Evolutionary conservation across 1,140 invertebrate species (phyloP).

Genomic region (Adelges cooleyi): DNA sequence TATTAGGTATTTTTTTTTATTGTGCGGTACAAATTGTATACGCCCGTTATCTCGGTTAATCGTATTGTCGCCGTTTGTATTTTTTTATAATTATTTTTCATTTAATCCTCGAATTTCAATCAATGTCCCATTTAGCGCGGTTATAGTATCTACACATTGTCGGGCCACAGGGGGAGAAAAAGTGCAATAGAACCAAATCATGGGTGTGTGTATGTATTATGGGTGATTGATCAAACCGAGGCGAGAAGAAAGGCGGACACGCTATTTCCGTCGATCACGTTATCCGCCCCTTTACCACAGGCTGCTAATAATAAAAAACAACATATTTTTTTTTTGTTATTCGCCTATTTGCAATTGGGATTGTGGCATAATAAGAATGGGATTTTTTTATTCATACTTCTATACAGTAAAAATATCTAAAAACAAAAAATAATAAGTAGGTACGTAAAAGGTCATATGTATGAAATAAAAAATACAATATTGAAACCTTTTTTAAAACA

Average conservation of each 20-base stretch:
- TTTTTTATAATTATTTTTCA: neutral
- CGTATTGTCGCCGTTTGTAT: neutral
- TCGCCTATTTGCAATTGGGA: slow-evolving; percentile 3
- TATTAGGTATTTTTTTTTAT: no score
- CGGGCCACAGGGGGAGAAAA: no score
- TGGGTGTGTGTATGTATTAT: neutral
- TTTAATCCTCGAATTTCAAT: neutral
- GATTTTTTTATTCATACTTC: no score
- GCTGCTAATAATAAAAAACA: neutral
- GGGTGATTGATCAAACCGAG: slow-evolving; percentile 16
- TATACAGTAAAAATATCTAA: no score
- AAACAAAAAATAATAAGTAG: no score
- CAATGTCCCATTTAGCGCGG: neutral
- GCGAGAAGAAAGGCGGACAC: slow-evolving; percentile 2
- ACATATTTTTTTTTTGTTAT: neutral
- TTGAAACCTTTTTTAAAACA: no score
- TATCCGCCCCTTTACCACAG: slow-evolving; percentile 9
- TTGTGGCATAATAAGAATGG: no score
- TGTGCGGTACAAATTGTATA: no score
- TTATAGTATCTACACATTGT: neutral
- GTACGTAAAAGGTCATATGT: no score
- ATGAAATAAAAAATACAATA: no score
- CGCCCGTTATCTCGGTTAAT: neutral
- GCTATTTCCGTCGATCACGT: neutral
- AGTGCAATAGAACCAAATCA: neutral